A percentile compares a stretch with the other conserved stretches of the same genome.
These are phyloP conservation scores for Ictidomys tridecemlineatus DNA, from an alignment of 2,113 vertebrate genomes.

Conservation along the genomic window DNA sequence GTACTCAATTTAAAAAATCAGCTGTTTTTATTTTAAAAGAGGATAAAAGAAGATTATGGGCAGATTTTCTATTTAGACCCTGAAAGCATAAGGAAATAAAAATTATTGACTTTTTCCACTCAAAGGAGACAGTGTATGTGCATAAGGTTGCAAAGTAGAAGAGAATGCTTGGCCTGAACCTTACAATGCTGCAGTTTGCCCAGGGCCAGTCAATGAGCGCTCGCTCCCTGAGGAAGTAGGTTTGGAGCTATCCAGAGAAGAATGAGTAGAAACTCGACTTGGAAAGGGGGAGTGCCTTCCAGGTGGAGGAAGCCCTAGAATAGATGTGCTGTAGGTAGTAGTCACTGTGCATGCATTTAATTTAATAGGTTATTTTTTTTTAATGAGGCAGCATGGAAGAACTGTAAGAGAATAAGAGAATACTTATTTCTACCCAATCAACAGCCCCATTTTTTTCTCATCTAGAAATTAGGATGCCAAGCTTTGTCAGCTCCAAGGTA, in stretches of 20 bases:
- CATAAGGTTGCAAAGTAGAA: neutral
- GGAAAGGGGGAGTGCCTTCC: neutral
- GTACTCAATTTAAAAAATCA: neutral
- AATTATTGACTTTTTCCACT: neutral
- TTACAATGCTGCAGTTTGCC: neutral
- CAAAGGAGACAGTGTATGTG: neutral
- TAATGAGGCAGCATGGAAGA: neutral
- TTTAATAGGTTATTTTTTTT: slow-evolving; percentile 12
- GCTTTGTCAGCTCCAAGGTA: neutral
- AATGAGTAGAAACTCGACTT: neutral
- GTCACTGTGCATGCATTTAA: neutral
- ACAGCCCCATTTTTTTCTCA: slow-evolving; percentile 5
- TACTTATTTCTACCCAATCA: slow-evolving; percentile 32
- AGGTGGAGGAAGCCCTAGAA: neutral
- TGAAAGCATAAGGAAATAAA: neutral
- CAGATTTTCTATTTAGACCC: neutral
- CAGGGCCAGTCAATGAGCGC: neutral
- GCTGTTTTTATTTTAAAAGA: slow-evolving; percentile 19
- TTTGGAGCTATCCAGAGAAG: neutral
- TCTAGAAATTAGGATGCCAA: slow-evolving; percentile 45
- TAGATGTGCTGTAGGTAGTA: neutral
- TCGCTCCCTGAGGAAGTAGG: neutral
- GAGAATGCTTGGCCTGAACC: rapidly evolving
- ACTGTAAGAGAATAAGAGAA: slow-evolving; percentile 5
- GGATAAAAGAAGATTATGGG: neutral